Base-by-base conservation (phyloP, 2,113 vertebrate genomes). In the Orientallactaga bullata region DNA sequence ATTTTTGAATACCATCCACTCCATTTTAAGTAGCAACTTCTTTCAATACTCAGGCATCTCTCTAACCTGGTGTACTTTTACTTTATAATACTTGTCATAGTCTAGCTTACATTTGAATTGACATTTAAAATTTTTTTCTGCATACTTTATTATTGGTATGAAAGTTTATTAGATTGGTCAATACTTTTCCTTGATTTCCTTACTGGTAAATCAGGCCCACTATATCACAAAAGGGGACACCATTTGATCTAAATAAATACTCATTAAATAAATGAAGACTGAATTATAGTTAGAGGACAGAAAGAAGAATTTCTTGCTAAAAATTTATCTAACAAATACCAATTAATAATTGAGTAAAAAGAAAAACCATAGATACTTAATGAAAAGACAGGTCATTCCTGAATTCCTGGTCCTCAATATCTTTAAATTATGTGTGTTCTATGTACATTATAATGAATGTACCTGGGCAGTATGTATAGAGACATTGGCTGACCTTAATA, bases 311-410 rank as follows among this genome's bases (percentile, higher is more conserved):
- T 55, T 12, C 10, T 55, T 55, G 12, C 11, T 55, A 55, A 55
- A 55, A 55, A 55, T 55, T 6, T 47, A 47, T 47, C 42, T 13
- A 55, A 55, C 55, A 93, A 32, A 69, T 15, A 66, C 26, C 28
- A 94, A 30, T 42, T 94, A 39, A 13, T 68, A n/a, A 66, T 79
- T 89, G 55, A 73, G 76, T 88, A 35, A 94, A 37, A 66, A 77
- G 55, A 16, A 11, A 24, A 94, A 86, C 18, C 86, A 47, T 82
- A 88, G 74, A 72, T 37, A 86, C 4, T 74, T 9, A 51, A 2
- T 85, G 78, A 95, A 89, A 95, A 86, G 7, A 20, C 10, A 73
- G 9, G 61, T 32, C 55, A 1, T 91, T 73, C 32, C 17, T 94
- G 80, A 93, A 35, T 69, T 4, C 90, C 20, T 91, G 37, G 13